A percentile compares a stretch with the other conserved stretches of the same genome.
Conservation (phyloP, 2,888 invertebrate species). For the Malacosoma neustria region DNA sequence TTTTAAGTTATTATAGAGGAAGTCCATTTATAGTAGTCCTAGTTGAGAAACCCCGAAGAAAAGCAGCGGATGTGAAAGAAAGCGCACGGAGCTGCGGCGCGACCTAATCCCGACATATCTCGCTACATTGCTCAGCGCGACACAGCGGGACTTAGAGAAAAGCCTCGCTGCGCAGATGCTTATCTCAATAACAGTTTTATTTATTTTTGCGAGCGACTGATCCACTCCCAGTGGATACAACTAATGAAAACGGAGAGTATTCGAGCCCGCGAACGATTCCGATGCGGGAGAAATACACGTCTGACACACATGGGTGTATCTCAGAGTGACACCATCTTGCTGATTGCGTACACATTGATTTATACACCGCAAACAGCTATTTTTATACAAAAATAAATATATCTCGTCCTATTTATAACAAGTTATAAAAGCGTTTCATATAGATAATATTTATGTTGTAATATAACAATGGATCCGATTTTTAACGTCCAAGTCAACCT, state of each 20-base stretch:
- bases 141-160: slow-evolving; percentile 70
- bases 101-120: slow-evolving; percentile 69
- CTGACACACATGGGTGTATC: slow-evolving; percentile 22
- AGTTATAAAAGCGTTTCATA: too few species aligned
- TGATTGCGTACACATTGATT: slow-evolving; percentile 6
- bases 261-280: slow-evolving; percentile 25
- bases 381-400: slow-evolving; percentile 15
- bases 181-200: slow-evolving; percentile 75
- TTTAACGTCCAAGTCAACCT: too few species aligned
- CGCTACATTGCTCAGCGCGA: slow-evolving; percentile 69
- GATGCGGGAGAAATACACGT: slow-evolving; percentile 13
- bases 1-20: too few species aligned
- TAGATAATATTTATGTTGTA: too few species aligned
- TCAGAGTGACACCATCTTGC: slow-evolving; percentile 7
- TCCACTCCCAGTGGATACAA: slow-evolving; percentile 58
- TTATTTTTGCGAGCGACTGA: slow-evolving; percentile 70
- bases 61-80: slow-evolving; percentile 45
- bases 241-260: slow-evolving; percentile 65
- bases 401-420: too few species aligned
- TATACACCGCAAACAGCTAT: slow-evolving; percentile 14
- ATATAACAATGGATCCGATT: too few species aligned
- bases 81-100: slow-evolving; percentile 41
- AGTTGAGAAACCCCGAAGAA: slow-evolving; percentile 59
- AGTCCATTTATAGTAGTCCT: slow-evolving; percentile 41
- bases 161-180: slow-evolving; percentile 69